phyloP scores from a whole-genome alignment of 2,113 vertebrate species.

The Melanotaenia duboulayi region DNA sequence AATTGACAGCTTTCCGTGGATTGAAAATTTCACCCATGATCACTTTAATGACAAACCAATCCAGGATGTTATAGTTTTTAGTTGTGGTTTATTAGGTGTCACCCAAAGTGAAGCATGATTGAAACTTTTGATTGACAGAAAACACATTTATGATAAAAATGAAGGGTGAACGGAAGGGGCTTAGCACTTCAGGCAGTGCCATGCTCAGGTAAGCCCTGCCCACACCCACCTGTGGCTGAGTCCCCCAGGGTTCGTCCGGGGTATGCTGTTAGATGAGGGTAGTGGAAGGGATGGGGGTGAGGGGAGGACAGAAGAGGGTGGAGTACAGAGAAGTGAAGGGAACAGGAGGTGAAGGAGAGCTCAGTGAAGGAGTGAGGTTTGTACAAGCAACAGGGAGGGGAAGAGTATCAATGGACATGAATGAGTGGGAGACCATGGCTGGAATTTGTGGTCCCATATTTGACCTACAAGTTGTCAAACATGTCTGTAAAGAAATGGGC shows the following conservation, averaged over 20 bases:
- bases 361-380: conserved; percentile 63
- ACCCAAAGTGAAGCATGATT: conserved; percentile 20
- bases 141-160: conserved; percentile 43
- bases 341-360: conserved; percentile 57
- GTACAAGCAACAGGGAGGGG: conserved; percentile 51
- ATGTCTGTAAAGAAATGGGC: conserved; percentile 41
- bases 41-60: conserved; percentile 15
- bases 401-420: conserved; percentile 47
- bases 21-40: conserved; percentile 11
- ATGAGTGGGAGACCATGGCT: conserved; percentile 30
- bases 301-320: conserved; percentile 20
- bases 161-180: conserved; percentile 53
- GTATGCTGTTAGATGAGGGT: conserved; percentile 90
- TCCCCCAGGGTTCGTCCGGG: conserved; percentile 93
- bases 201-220: conserved; percentile 83
- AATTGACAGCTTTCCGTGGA: conserved; percentile 16
- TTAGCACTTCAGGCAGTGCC: conserved; percentile 77
- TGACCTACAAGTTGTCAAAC: conserved; percentile 64
- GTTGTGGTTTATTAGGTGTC: not conserved
- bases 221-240: conserved; percentile 93
- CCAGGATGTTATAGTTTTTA: not conserved
- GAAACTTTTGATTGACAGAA: conserved; percentile 19
- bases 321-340: conserved; percentile 57
- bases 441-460: conserved; percentile 55
- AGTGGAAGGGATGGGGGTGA: conserved; percentile 60